These are phyloP conservation scores for Bos indicus DNA, from an alignment of 2,113 vertebrate genomes.

Conservation along the genomic window DNA sequence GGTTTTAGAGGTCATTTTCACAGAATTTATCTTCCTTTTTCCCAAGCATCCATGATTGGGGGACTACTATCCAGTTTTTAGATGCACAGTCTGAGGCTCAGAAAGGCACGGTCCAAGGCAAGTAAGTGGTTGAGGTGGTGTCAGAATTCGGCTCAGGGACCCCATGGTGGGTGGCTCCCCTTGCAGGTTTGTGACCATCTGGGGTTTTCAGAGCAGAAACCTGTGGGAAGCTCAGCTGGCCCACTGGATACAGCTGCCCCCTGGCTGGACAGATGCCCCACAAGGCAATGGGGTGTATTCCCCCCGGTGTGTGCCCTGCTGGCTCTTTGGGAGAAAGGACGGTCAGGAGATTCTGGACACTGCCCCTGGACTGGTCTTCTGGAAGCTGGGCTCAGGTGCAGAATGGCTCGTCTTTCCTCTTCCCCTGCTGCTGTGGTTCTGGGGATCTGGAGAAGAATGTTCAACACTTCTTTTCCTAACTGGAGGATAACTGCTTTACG, in stretches of 20 bases:
- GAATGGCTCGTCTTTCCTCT: neutral
- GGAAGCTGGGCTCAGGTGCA: neutral
- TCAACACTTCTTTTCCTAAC: neutral
- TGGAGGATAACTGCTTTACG: neutral
- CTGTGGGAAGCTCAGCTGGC: neutral
- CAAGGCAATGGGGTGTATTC: neutral
- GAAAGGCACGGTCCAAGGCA: neutral
- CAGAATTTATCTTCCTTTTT: neutral
- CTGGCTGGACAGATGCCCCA: neutral
- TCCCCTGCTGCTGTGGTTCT: neutral
- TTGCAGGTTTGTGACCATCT: neutral
- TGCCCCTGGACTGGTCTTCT: neutral
- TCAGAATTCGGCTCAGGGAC: neutral
- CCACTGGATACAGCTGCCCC: neutral
- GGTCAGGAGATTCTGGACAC: neutral
- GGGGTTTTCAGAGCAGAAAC: neutral
- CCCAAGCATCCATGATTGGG: neutral
- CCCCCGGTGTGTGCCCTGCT: neutral
- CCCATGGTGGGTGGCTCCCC: neutral
- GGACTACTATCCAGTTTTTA: neutral
- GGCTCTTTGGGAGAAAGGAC: neutral
- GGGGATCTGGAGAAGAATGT: neutral
- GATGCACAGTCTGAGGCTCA: neutral
- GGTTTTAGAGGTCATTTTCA: neutral
- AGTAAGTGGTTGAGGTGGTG: neutral